Evolutionary conservation across 2,113 vertebrate species (phyloP), one percentile per base, ranked within the genome.

Genomic region (Rhynchomys soricoides): DNA sequence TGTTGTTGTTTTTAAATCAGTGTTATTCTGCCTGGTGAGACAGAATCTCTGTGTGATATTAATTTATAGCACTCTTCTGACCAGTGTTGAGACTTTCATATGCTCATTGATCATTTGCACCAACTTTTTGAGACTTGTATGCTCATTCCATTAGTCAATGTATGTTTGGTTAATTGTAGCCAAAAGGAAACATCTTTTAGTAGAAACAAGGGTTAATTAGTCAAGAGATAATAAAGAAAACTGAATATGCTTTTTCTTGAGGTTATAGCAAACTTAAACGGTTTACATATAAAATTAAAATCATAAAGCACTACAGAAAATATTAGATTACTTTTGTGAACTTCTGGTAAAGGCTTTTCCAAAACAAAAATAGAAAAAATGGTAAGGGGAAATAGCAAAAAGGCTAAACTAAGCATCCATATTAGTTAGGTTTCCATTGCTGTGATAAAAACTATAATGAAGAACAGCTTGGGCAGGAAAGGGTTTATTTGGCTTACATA

Each of bases 201-300:
- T 62, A 85, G 70, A 88, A 92, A 83, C 43, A 78, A 90, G 10
- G 81, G 77, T 90, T 77, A 68, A 37, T 75, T 97, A 73, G 87
- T 95, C 4, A 93, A 82, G 7, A 78, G 52, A 57, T n/a, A n/a
- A 57, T 87, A 59, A 77, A 59, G 45, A 62, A 48, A 70, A 68
- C 26, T 95, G 26, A 86, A 86, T 59, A 79, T 57, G 10, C 48
- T 92, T 86, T 83, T 89, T 86, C 78, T 81, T 81, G 78, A n/a
- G 52, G 19, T n/a, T 57, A 81, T n/a, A 57, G 52, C 50, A 57
- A 59, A 62, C 13, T 62, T 83, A 83, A 62, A 57, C n/a, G 17
- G 79, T 40, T 57, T 82, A 57, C 11, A 26, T 57, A 55, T 79
- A 79, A 75, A 43, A 85, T 50, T 86, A 94, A 73, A 95, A 52